These are phyloP conservation scores for Emmelina monodactyla DNA, from an alignment of 2,888 invertebrate species.

Conservation along the genomic window DNA sequence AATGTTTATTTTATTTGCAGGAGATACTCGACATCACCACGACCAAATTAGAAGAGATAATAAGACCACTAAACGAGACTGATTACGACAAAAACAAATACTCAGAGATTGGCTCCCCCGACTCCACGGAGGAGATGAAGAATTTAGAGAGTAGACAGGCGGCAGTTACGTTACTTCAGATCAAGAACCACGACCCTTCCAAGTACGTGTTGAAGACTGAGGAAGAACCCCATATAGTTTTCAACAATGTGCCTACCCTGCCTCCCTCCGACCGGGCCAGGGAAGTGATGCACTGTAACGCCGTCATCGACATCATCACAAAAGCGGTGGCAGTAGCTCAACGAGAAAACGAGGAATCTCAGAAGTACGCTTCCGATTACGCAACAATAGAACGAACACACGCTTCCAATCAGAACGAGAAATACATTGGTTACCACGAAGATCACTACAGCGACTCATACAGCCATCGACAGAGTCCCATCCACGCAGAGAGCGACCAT, in stretches of 20 bases:
- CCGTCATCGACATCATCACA: constrained; percentile 60
- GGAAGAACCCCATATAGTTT: constrained; percentile 63
- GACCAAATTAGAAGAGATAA: constrained; percentile 65
- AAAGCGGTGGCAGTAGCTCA: constrained; percentile 61
- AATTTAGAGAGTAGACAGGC: constrained; percentile 60
- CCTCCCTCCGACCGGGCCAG: constrained; percentile 62
- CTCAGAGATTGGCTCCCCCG: constrained; percentile 53
- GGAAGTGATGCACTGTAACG: constrained; percentile 61
- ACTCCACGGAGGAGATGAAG: constrained; percentile 63
- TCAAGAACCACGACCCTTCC: constrained; percentile 59
- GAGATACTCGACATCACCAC: constrained; percentile 67
- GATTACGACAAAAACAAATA: constrained; percentile 45
- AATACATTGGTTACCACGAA: constrained; percentile 41
- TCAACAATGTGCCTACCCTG: constrained; percentile 65
- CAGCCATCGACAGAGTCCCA: constrained; percentile 31
- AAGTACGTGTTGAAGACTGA: constrained; percentile 53
- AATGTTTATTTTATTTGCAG: constrained; percentile 49
- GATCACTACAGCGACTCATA: constrained; percentile 42
- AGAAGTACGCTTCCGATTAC: constrained; percentile 40
- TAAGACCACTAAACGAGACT: constrained; percentile 50
- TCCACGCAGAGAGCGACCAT: constrained; percentile 42
- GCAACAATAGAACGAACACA: constrained; percentile 39
- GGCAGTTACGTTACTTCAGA: constrained; percentile 58
- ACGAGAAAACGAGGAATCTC: constrained; percentile 54
- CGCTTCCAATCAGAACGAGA: constrained; percentile 26